These are phyloP conservation scores for Ageneiosus marmoratus DNA, from an alignment of 2,113 vertebrate genomes.

Conservation along the genomic window DNA sequence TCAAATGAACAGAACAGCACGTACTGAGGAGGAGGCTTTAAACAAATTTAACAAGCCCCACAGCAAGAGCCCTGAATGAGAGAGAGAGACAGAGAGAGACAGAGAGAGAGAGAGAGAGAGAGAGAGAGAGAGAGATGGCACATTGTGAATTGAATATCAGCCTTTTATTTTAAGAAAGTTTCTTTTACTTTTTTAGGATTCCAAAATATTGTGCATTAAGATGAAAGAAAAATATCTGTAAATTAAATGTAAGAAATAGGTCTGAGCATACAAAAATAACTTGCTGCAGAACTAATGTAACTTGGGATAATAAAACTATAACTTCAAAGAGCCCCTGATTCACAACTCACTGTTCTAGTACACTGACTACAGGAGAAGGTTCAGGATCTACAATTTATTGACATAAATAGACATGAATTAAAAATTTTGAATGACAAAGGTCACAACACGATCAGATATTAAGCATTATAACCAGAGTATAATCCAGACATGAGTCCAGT, in stretches of 20 bases:
- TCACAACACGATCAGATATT: not conserved
- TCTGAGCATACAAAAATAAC: conserved; percentile 7
- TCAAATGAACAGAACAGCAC: conserved; percentile 29
- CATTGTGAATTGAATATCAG: not conserved
- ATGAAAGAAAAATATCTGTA: not conserved
- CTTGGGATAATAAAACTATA: not conserved
- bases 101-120: not conserved
- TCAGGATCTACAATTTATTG: not conserved
- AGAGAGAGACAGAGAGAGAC: not conserved
- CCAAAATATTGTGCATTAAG: not conserved
- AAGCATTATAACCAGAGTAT: not conserved
- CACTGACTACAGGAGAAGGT: not conserved
- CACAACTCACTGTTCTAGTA: not conserved
- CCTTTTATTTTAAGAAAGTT: not conserved
- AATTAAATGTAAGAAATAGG: conserved; percentile 1
- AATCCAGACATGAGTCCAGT: not conserved
- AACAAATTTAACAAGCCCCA: conserved; percentile 22
- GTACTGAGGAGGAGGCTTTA: conserved; percentile 28
- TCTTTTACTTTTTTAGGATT: not conserved
- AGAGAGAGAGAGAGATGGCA: not conserved
- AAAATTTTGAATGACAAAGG: not conserved
- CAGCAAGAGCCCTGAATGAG: not conserved
- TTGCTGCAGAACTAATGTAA: conserved; percentile 46
- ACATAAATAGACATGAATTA: not conserved
- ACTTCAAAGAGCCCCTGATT: not conserved